Conservation (phyloP, 2,888 invertebrate species). For the Galeruca laticollis region DNA sequence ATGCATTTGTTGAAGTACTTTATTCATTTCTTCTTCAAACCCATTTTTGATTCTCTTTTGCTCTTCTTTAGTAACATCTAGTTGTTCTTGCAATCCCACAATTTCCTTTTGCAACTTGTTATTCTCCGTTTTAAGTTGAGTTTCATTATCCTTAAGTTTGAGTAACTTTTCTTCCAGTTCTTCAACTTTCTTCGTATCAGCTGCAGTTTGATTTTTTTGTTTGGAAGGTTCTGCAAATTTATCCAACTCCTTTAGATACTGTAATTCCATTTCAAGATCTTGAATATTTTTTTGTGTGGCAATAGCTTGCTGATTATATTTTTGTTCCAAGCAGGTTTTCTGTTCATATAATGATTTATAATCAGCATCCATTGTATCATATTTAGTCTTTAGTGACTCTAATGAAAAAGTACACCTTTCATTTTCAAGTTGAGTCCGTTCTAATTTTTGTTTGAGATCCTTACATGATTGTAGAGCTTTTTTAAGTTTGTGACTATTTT, state of each 20-base stretch:
- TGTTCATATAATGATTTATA: slow-evolving; percentile 39
- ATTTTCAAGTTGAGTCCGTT: slow-evolving; percentile 49
- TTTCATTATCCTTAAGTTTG: slow-evolving; percentile 38
- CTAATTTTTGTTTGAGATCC: slow-evolving; percentile 45
- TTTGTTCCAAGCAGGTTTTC: slow-evolving; percentile 42
- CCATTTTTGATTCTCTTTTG: slow-evolving; percentile 20
- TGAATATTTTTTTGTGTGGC: slow-evolving; percentile 51
- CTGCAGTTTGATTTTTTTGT: slow-evolving; percentile 27
- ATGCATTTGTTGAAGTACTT: slow-evolving; percentile 15
- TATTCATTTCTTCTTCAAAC: slow-evolving; percentile 27
- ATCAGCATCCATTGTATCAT: slow-evolving; percentile 40
- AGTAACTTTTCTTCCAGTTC: slow-evolving; percentile 40
- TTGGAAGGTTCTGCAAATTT: slow-evolving; percentile 23
- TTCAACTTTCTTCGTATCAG: slow-evolving; percentile 22
- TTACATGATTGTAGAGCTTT: slow-evolving; percentile 45
- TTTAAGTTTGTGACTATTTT: slow-evolving; percentile 47
- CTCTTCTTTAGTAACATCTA: slow-evolving; percentile 19
- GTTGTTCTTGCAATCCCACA: slow-evolving; percentile 26
- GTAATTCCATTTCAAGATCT: slow-evolving; percentile 44
- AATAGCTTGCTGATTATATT: slow-evolving; percentile 48
- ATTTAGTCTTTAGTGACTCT: slow-evolving; percentile 43
- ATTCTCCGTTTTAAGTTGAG: slow-evolving; percentile 30
- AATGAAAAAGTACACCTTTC: slow-evolving; percentile 44
- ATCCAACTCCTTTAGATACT: slow-evolving; percentile 36
- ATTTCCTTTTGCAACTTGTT: slow-evolving; percentile 38